Base-by-base conservation (phyloP, 37 sponge, comb jelly and placozoan genomes). In the Bolinopsis microptera region DNA sequence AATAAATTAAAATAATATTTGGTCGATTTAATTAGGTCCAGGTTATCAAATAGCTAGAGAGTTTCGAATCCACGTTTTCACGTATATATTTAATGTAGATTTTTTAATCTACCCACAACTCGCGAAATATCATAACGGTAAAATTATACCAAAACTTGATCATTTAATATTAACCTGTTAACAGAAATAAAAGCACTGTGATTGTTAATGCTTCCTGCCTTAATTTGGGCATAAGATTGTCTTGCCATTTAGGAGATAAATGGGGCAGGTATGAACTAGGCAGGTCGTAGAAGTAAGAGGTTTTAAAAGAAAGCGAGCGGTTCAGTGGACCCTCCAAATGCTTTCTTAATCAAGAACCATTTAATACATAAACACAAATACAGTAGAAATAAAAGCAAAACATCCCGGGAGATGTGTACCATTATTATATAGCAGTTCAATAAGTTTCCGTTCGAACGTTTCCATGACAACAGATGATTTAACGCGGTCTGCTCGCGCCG, bases 1-100 rank as follows among this genome's bases (percentile, higher is more conserved):
- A 70, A 70, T 70, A 70, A 70, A 70, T 70, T 70, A 70, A 70
- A 70, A 70, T 26, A 48, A 28, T 70, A 70, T 70, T 70, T n/a
- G 74, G 30, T 70, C 74, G 74, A 70, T 70, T 28, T 70, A 9
- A 70, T 22, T n/a, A 22, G 74, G 30, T 70, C 25, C 30, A 22
- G 5, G 21, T 70, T 70, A 70, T 28, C 74, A 70, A 70, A 70
- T 70, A 70, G 21, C 21, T 70, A n/a, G 74, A 70, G 61, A 13
- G 13, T n/a, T n/a, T n/a, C n/a, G n/a, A n/a, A n/a, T n/a, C 61
- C 61, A 48, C 61, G 61, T 48, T 48, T 18, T 48, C 61, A 13
- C 13, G 5, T 13, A 48, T 18, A 13, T 18, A 13, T 13, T 18
- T 48, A 18, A 18, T 48, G 61, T 48, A 48, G 61, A 48, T 48